Conservation (phyloP, 2,797 vertebrate genomes). For the Lithobates pipiens region DNA sequence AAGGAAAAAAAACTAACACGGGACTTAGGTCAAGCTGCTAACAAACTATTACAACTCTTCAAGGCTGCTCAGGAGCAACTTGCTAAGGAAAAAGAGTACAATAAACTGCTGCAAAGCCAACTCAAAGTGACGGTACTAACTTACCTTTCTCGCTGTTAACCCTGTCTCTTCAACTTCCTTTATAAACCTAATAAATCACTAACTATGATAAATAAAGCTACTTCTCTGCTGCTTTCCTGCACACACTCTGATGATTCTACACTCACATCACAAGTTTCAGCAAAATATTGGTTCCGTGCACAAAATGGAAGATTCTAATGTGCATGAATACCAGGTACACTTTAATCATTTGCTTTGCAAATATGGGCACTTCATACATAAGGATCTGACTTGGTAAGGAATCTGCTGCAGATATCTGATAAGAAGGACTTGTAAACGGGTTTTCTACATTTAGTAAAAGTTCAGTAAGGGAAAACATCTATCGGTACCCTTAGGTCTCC, state of each 20-base stretch:
- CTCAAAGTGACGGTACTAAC: constrained; percentile 79
- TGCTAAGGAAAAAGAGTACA: constrained; percentile 84
- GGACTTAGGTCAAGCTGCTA: constrained; percentile 88
- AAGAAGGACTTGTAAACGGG: not conserved
- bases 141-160: not conserved
- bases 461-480: not conserved
- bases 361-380: not conserved
- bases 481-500: not conserved
- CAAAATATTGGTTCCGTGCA: not conserved
- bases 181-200: constrained; percentile 17
- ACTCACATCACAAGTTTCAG: not conserved
- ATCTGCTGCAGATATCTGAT: too few species aligned
- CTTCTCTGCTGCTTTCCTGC: not conserved
- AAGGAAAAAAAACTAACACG: constrained; percentile 93
- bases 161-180: not conserved
- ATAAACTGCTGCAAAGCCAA: constrained; percentile 85
- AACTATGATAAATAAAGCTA: not conserved
- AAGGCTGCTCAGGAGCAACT: constrained; percentile 89
- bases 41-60: constrained; percentile 89
- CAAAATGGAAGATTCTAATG: not conserved
- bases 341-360: not conserved
- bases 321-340: too few species aligned
- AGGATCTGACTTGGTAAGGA: too few species aligned
- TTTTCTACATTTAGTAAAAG: not conserved
- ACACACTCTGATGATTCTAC: not conserved